Conservation (phyloP, 2,113 vertebrate species). For the Illadopsis cleaveri region DNA sequence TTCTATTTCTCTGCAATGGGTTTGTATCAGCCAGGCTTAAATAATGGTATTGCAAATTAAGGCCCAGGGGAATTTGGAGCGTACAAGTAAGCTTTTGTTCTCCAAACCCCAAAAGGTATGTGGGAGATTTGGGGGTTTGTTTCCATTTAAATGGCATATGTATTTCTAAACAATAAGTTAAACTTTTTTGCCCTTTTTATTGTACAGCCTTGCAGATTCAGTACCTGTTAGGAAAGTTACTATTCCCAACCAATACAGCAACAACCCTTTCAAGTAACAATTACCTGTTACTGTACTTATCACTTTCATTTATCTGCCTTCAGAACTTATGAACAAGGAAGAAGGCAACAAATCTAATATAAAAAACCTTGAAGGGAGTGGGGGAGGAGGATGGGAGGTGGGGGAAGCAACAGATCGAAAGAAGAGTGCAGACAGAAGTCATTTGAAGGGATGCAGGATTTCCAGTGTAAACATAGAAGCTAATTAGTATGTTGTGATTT, state of each 20-base stretch:
- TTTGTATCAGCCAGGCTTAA: conserved; percentile 48
- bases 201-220: neutral
- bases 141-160: conserved; percentile 24
- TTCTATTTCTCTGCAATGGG: conserved; percentile 35
- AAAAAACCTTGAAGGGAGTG: neutral
- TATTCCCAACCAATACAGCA: neutral
- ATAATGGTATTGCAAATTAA: conserved; percentile 55
- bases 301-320: neutral
- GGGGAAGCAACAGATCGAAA: neutral
- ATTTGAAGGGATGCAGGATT: neutral
- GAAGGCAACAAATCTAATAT: neutral
- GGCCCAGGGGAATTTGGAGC: conserved; percentile 31
- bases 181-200: conserved; percentile 16
- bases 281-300: neutral
- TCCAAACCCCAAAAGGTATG: conserved; percentile 46
- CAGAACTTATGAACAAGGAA: conserved; percentile 11
- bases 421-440: neutral
- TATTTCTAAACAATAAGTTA: conserved; percentile 19
- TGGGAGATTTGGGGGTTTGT: conserved; percentile 32
- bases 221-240: neutral
- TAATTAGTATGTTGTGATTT: conserved; percentile 17
- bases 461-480: neutral
- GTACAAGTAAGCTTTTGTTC: conserved; percentile 49
- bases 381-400: no score
- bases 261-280: neutral